These are phyloP conservation scores for Axis porcinus DNA, from an alignment of 2,113 vertebrate genomes.

Conservation along the genomic window DNA sequence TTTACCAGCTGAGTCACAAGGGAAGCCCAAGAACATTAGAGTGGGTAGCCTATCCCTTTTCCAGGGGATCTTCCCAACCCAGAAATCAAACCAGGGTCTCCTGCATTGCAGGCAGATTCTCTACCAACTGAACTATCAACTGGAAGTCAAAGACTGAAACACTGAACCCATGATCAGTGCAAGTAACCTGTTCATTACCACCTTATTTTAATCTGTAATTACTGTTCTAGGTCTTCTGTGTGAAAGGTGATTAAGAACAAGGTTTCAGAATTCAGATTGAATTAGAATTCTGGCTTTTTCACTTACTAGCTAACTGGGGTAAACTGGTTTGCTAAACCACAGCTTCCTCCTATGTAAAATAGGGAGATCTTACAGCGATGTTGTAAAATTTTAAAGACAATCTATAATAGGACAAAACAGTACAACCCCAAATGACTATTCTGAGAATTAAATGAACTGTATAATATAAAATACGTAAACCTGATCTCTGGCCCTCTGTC, in stretches of 20 bases:
- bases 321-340: neutral
- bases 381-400: neutral
- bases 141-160: neutral
- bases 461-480: neutral
- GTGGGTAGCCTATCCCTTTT: neutral
- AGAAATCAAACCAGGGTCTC: neutral
- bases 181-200: neutral
- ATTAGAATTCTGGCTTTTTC: neutral
- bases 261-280: neutral
- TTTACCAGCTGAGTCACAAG: neutral
- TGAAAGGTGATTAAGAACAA: neutral
- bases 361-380: neutral
- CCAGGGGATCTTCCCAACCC: neutral
- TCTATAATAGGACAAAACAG: neutral
- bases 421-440: neutral
- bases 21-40: neutral
- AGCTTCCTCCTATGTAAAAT: neutral
- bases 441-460: neutral
- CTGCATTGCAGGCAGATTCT: neutral
- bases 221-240: neutral
- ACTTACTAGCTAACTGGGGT: neutral
- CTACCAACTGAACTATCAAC: neutral
- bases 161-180: neutral
- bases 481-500: neutral
- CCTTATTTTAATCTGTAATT: neutral